phyloP scores from a whole-genome alignment of 1,140 invertebrate species.

The Euura lappo region DNA sequence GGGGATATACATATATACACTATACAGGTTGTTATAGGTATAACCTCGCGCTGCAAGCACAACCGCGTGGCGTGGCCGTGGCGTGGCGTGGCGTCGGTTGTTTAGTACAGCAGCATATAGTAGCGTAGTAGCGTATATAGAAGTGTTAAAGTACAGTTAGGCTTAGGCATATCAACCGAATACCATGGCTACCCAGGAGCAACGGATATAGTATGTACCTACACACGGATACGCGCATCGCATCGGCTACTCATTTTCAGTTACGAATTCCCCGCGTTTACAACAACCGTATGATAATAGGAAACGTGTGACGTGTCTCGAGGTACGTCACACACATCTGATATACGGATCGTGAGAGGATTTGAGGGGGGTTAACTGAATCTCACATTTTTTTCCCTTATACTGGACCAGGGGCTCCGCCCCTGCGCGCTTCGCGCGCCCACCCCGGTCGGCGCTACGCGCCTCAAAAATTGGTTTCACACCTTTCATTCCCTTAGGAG shows the following conservation, averaged over 20 bases:
- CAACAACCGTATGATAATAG: neutral
- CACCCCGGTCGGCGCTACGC: no score
- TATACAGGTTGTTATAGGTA: no score
- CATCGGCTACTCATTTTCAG: no score
- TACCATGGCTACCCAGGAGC: neutral
- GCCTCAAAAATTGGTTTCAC: no score
- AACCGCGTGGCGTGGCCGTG: neutral
- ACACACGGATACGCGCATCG: neutral
- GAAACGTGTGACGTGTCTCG: neutral
- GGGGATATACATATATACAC: neutral
- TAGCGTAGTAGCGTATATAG: neutral
- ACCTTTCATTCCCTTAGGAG: no score
- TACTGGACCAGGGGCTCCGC: no score
- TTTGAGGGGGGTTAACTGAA: no score
- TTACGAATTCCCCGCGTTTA: neutral
- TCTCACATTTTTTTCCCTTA: no score
- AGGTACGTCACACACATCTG: no score
- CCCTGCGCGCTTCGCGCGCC: no score
- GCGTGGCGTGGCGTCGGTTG: neutral
- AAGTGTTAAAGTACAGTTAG: conserved; percentile 1
- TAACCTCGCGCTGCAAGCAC: neutral
- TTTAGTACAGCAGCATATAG: no score
- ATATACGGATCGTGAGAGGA: neutral
- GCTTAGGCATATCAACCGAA: neutral
- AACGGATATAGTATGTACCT: neutral